phyloP scores from a whole-genome alignment of 2,797 vertebrate species.

The Meriones psammophilus region DNA sequence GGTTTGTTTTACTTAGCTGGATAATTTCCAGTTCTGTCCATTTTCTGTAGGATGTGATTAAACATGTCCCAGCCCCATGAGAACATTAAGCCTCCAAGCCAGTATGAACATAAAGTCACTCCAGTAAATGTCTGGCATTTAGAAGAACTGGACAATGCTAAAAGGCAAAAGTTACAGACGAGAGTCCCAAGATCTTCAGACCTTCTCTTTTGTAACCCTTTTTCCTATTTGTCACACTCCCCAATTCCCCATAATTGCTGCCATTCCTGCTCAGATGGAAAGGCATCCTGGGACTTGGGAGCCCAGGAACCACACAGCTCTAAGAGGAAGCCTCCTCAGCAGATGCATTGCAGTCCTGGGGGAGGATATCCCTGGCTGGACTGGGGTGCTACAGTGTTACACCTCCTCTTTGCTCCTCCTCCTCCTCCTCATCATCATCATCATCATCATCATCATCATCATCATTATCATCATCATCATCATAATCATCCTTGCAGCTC shows the following conservation, averaged over 20 bases:
- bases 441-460: too few species aligned
- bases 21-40: not conserved
- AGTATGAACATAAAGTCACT: slow-evolving; percentile 1
- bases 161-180: not conserved
- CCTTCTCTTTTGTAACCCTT: not conserved
- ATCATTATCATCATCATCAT: too few species aligned
- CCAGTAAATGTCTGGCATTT: not conserved
- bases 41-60: not conserved
- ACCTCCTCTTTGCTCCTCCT: too few species aligned
- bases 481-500: too few species aligned
- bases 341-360: too few species aligned
- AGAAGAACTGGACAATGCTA: not conserved
- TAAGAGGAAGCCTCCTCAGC: too few species aligned
- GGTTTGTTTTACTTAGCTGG: not conserved
- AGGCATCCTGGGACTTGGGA: too few species aligned
- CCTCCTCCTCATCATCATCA: too few species aligned
- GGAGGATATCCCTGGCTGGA: too few species aligned
- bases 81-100: not conserved
- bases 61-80: not conserved
- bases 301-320: too few species aligned
- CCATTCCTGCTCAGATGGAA: too few species aligned
- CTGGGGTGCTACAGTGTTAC: too few species aligned
- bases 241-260: not conserved
- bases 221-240: not conserved
- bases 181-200: not conserved